Percentiles rank a stretch among this genome's conserved stretches.
Conservation (phyloP, 2,888 invertebrate species). For the Pachymerium ferrugineum region DNA sequence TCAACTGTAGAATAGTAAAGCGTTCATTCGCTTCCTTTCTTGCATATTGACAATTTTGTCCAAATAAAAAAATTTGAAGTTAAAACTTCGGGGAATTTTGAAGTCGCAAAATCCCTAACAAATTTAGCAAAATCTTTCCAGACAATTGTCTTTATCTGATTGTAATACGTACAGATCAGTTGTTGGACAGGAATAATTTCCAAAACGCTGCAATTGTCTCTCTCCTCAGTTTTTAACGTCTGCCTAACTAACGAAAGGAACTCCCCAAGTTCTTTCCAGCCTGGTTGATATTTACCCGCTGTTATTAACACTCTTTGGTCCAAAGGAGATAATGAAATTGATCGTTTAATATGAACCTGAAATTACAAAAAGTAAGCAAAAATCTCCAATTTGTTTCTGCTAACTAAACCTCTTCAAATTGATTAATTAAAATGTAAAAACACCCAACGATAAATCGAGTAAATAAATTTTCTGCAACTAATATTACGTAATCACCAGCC, state of each 20-base stretch:
- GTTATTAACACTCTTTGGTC: neutral
- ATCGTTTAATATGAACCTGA: neutral
- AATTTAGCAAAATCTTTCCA: too few species aligned
- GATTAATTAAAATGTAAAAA: neutral
- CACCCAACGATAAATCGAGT: conserved; percentile 2
- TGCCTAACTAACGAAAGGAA: neutral
- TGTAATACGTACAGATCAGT: neutral
- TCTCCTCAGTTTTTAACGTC: neutral
- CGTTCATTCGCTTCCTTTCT: too few species aligned
- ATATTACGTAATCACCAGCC: neutral
- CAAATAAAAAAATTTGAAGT: too few species aligned
- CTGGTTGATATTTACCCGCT: neutral
- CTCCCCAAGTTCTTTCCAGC: neutral
- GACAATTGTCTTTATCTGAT: too few species aligned
- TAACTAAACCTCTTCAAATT: neutral
- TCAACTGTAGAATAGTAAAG: too few species aligned
- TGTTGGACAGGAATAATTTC: neutral
- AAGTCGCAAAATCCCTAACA: too few species aligned
- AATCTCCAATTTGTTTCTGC: neutral
- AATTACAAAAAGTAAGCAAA: too few species aligned
- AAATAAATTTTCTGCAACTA: neutral
- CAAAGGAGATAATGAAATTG: neutral
- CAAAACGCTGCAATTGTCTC: neutral
- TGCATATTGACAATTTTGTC: too few species aligned
- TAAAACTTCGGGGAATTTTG: too few species aligned